Base-by-base conservation (phyloP, 2,888 invertebrate species). In the Microctonus brassicae region DNA sequence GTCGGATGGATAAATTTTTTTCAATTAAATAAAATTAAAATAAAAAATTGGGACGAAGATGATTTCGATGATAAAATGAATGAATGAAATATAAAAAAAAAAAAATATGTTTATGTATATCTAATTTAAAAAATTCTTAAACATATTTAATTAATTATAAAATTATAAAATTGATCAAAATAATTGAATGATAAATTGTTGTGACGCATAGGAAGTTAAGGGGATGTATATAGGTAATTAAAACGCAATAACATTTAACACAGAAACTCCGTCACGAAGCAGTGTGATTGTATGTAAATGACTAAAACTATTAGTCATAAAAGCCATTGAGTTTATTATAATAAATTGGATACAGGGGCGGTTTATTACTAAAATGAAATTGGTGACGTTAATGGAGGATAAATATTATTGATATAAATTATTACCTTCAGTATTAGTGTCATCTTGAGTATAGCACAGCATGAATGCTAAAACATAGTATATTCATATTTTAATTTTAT, bases 371-470 rank as follows among this genome's bases (percentile, higher is more conserved):
- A 17, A 9, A 24, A 36, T 58, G 29, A 60, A 65, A 58, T 47
- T 69, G 47, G 22, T 33, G 7, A 22, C 17, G 29, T 53, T 33
- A 11, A 69, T 47, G 42, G 42, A 26, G 55, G 13, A 9, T 34
- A 24, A 34, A 33, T 62, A 36, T 61, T 17, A 69, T 69, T 36
- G 26, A 42, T 4, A 53, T 10, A 17, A 65, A 53, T 70, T 52
- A 84, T 87, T 94, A 95, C 95, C 95, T 93, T 95, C 95, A 87
- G 94, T 92, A 89, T 94, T 94, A 86, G 94, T 91, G 89, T 95
- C 95, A 91, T 95, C 95, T 91, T 95, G 95, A 84, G 95, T 95
- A 91, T 95, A 95, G 92, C 95, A 95, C 91, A 95, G 92, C 95
- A 95, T 95, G 93, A 95, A 95, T 89, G 95, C 95, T 95, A 93